Base-by-base conservation (phyloP, 2,797 vertebrate species). In the Psittacula derbiana region DNA sequence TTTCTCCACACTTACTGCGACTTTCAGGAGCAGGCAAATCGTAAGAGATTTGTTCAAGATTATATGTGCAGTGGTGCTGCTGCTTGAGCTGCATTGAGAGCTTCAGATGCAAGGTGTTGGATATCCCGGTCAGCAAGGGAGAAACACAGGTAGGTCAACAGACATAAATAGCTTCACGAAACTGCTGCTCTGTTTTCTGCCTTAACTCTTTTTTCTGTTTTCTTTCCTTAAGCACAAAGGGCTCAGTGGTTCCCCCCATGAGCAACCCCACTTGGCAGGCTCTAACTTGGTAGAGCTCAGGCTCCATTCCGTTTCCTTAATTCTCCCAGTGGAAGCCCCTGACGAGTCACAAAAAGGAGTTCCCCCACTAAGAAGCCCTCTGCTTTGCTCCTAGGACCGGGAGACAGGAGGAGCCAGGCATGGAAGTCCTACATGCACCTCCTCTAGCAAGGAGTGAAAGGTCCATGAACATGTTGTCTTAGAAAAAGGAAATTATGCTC, bases 401-500 rank as follows among this genome's bases (percentile, higher is more conserved):
- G 52, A 16, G 10, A 16, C 41, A 74, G 33, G 5, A 91, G 57
- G 19, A 88, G 24, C 12, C 38, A 12, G 44, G 12, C 62, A 19
- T 18, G 31, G 40, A 64, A 44, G 31, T 19, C 13, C 27, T 44
- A 7, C 0, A 0, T 27, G 33, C 16, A 33, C 16, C 23, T 80
- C 52, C 30, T 8, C 57, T 82, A 0, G 0, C 14, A 67, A 70
- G 16, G 15, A 78, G 11, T 0, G 1, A 25, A 50, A 53, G 8
- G 28, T 49, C 28, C 0, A 0, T 27, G 38, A 53, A 58, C 16
- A 13, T 0, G 0, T 80, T 90, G 38, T 47, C 53, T 81, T 30
- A 80, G 66, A 81, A 84, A 88, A 78, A 87, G 10, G 87, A 86
- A 88, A 93, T 89, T 33, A 80, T 66, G 11, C 25, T 50, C 5